Conservation (phyloP, 2,797 vertebrate species). For the Platalea minor region DNA sequence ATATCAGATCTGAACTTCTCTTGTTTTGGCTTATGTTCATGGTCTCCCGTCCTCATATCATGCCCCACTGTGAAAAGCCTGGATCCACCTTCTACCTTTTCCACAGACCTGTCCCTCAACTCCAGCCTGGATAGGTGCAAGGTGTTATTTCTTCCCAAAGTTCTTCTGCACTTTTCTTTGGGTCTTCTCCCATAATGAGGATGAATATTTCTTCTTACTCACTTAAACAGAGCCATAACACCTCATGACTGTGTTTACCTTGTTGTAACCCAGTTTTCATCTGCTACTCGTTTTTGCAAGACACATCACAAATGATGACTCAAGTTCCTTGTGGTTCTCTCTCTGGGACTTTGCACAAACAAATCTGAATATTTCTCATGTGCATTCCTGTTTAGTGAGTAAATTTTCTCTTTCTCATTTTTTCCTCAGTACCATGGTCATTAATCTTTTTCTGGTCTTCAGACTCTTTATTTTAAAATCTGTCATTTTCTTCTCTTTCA, state of each 20-base stretch:
- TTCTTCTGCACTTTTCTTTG: background rate
- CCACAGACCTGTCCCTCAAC: background rate
- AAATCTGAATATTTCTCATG: background rate
- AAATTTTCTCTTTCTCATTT: background rate
- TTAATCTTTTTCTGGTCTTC: background rate
- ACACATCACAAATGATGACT: background rate
- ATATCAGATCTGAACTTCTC: background rate
- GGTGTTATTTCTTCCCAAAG: background rate
- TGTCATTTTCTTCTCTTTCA: background rate
- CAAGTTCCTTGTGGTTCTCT: background rate
- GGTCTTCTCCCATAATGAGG: background rate
- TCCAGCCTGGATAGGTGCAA: background rate
- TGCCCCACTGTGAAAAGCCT: rapidly evolving
- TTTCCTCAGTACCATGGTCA: background rate
- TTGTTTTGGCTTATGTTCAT: background rate
- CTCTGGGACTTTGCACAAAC: background rate
- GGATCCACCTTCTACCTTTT: background rate
- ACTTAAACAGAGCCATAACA: background rate
- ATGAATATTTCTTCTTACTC: background rate
- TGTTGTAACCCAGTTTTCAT: background rate
- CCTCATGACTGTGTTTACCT: background rate
- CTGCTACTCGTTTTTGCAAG: background rate
- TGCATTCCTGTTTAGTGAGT: background rate
- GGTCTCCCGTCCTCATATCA: background rate
- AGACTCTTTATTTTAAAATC: background rate